Base-by-base conservation (phyloP, 2,113 vertebrate genomes). In the Leptobrachium ailaonicum region DNA sequence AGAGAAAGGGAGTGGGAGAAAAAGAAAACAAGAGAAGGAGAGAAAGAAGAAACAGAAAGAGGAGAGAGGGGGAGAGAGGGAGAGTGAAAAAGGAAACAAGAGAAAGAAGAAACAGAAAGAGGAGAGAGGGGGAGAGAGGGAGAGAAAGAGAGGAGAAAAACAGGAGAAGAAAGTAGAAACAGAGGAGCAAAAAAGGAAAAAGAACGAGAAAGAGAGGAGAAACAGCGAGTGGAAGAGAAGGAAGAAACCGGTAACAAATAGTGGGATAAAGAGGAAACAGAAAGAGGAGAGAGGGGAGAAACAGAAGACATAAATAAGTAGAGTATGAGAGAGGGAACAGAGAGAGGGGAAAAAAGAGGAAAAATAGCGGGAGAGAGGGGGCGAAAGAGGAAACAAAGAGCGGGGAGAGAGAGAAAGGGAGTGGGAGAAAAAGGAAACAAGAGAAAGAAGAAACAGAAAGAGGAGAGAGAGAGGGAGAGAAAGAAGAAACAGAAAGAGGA, bases 401-500 rank as follows among this genome's bases (percentile, higher is more conserved):
- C 4, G 8, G 44, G 0, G 2, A n/a, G 8, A 14, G 14, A 53
- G 45, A 71, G 43, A 50, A 14, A 32, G 13, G 9, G 43, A 53
- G 13, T 5, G 45, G 2, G 14, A 32, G 9, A 2, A 14, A 20
- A 7, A 53, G 45, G 6, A 47, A 32, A 9, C 11, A 45, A 14
- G 14, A 13, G 44, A 32, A 13, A 44, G 2, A 4, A 2, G 41
- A 5, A 68, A 6, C 2, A 14, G 13, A 7, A 6, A 4, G 41
- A 41, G 12, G 11, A 2, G 6, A 6, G 6, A 3, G 9, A 14
- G 41, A 12, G 2, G 12, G 2, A 1, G 47, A 0, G 40, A n/a
- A 3, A 3, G n/a, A 13, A 9, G 41, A 0, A 14, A 32, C 2
- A 0, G 2, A 13, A 1, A 12, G 4, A 20, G 8, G 10, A 10